Percentiles rank a stretch among this genome's conserved stretches.
Conservation (phyloP, 2,113 vertebrate species). For the Oriolus oriolus region DNA sequence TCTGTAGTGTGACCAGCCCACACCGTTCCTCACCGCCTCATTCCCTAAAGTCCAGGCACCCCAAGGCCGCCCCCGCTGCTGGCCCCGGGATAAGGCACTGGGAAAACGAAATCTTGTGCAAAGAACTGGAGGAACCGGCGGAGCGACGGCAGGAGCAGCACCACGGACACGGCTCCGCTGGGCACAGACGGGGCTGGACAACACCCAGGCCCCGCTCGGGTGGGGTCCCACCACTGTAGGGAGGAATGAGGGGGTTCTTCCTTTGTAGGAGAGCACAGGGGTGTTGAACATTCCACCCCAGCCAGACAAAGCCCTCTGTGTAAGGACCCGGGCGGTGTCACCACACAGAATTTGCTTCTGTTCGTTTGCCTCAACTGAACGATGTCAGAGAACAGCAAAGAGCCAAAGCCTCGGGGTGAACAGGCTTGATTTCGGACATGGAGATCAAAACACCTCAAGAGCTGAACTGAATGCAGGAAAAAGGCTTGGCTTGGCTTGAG, state of each 20-base stretch:
- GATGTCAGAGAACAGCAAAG: not conserved
- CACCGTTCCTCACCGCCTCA: not conserved
- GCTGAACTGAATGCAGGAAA: not conserved
- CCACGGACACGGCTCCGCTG: not conserved
- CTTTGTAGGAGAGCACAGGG: not conserved
- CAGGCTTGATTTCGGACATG: not conserved
- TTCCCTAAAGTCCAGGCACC: not conserved
- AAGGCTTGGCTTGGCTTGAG: not conserved
- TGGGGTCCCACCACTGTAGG: accelerated
- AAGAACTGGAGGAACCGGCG: not conserved
- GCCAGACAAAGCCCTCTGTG: not conserved
- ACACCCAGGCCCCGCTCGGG: accelerated
- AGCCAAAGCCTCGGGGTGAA: not conserved
- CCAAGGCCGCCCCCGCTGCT: accelerated
- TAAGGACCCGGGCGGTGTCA: not conserved
- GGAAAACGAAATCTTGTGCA: not conserved
- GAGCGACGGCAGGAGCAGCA: not conserved
- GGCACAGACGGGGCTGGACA: accelerated
- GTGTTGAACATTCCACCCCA: not conserved
- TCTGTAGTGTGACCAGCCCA: not conserved
- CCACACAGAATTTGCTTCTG: not conserved
- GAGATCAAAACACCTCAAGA: not conserved
- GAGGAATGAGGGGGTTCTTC: not conserved
- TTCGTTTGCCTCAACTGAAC: not conserved
- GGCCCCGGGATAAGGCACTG: constrained; percentile 41